Percentiles rank a stretch among this genome's conserved stretches.
Evolutionary conservation across 2,797 vertebrate species (phyloP).

Genomic region (Sphenodon punctatus): DNA sequence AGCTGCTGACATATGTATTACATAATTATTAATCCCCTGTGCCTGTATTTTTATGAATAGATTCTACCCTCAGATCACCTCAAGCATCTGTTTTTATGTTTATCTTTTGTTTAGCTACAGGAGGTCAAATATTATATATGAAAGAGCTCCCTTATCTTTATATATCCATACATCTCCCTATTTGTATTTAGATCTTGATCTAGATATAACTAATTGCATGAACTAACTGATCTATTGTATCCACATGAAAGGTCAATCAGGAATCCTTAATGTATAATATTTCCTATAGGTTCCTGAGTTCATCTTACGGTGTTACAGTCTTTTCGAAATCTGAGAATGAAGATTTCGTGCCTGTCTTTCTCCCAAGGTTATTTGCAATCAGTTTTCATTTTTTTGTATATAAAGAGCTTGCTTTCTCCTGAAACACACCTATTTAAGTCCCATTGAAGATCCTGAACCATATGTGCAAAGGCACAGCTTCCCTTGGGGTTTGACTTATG

Average conservation of each 20-base stretch:
- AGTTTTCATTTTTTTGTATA: slow-evolving; percentile 16
- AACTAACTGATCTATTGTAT: slow-evolving; percentile 15
- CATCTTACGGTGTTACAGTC: neutral
- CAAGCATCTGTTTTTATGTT: slow-evolving; percentile 15
- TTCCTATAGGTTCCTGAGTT: neutral
- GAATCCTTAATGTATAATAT: slow-evolving; percentile 12
- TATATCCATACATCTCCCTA: neutral
- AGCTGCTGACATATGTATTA: neutral
- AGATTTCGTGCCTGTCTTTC: slow-evolving; percentile 33
- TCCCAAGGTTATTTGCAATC: slow-evolving; percentile 57
- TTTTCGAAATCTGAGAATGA: neutral
- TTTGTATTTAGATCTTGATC: neutral
- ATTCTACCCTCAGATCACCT: neutral
- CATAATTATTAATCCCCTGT: neutral
- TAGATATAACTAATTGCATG: neutral
- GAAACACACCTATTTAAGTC: slow-evolving; percentile 44
- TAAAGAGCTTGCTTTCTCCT: slow-evolving; percentile 18
- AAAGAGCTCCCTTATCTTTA: no score
- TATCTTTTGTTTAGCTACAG: neutral
- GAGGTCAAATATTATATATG: no score
- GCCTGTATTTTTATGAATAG: neutral
- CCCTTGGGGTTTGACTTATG: neutral
- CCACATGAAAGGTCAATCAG: slow-evolving; percentile 6
- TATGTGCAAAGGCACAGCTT: slow-evolving; percentile 9
- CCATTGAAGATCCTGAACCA: slow-evolving; percentile 51